Base-by-base conservation (phyloP, 2,797 vertebrate species). In the Aulostomus chinensis region DNA sequence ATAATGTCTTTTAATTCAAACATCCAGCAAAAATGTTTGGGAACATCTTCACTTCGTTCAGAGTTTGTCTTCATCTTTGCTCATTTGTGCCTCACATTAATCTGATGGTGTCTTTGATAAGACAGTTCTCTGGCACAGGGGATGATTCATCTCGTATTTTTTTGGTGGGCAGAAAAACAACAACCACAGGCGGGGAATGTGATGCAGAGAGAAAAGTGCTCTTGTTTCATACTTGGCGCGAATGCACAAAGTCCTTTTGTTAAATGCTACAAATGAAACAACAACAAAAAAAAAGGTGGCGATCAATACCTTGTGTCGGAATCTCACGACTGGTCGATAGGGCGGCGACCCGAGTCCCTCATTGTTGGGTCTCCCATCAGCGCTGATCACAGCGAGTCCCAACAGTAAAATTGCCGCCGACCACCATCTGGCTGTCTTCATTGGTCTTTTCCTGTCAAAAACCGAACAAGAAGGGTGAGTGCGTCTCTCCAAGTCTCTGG, bases 251-350 rank as follows among this genome's bases (percentile, higher is more conserved):
- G 46, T 16, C 33, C 31, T 64, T 42, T 81, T 61, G 66, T 80
- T 74, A 76, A 12, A 5, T 57, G 68, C 26, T 49, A 58, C 49
- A 76, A 88, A 67, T 69, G 58, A n/a, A n/a, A n/a, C n/a, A n/a
- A n/a, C n/a, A n/a, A n/a, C n/a, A n/a, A 24, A 25, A 37, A 79
- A 73, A 58, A 45, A 55, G 40, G 81, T 29, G 30, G 65, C 35
- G 45, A 81, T 86, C 83, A 45, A 77, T 97, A 98, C 96, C 96
- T 98, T 97, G 82, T 98, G 95, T 47, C 96, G 91, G 80, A 98
- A 90, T 83, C 94, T 90, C 73, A 94, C 68, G 39, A 94, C 82
- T 4, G 93, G 91, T 58, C 90, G 94, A 84, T 94, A 93, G 34
- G 84, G 81, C 31, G 80, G 88, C 14, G 90, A 81, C 56, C 80